Evolutionary conservation across 2,113 vertebrate species (phyloP).

Genomic region (Trogon surrucura): DNA sequence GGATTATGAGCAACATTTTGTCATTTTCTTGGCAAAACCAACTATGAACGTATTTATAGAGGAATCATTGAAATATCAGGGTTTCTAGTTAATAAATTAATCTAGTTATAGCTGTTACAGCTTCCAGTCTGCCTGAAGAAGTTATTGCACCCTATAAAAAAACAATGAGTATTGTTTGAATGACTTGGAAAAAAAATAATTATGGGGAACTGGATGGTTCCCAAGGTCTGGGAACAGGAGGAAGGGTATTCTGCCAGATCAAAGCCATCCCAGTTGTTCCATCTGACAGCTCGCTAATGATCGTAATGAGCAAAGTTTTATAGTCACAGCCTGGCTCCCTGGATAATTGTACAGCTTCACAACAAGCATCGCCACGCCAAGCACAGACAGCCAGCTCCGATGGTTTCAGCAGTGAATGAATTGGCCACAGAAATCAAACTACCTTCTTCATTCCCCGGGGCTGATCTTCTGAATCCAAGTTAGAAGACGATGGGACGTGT

Average conservation of each 20-base stretch:
- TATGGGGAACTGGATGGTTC: slow-evolving; percentile 12
- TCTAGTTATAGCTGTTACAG: neutral
- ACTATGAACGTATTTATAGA: neutral
- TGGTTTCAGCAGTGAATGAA: neutral
- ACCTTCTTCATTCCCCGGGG: neutral
- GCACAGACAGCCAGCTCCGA: neutral
- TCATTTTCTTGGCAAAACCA: slow-evolving; percentile 40
- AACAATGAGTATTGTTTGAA: neutral
- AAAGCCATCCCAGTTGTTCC: slow-evolving; percentile 50
- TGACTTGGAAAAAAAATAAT: neutral
- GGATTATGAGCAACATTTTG: neutral
- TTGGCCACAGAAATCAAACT: neutral
- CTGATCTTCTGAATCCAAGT: slow-evolving; percentile 10
- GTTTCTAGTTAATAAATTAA: slow-evolving; percentile 32
- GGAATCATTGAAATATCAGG: neutral
- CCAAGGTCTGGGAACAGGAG: neutral
- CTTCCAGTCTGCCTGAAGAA: neutral
- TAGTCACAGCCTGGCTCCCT: neutral
- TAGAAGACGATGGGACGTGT: neutral
- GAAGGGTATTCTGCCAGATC: slow-evolving; percentile 34
- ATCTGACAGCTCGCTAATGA: slow-evolving; percentile 54
- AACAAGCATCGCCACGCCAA: neutral
- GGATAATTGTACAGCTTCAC: neutral
- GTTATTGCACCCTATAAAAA: neutral
- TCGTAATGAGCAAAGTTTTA: slow-evolving; percentile 46